Base-by-base conservation (phyloP, 2,888 invertebrate genomes). In the Pycnomerus fuliginosus region DNA sequence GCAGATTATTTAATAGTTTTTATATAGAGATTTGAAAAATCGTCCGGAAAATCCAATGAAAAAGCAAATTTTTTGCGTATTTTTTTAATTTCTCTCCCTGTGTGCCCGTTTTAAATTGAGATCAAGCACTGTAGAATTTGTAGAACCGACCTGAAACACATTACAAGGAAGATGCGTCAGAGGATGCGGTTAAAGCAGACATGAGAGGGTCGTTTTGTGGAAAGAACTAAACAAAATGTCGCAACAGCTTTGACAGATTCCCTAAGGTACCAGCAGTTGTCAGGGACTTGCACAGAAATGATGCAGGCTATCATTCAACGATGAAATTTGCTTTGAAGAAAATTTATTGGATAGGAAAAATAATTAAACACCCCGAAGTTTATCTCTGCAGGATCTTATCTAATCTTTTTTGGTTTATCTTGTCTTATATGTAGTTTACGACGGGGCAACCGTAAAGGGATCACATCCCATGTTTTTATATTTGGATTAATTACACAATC, bases 161-260 rank as follows among this genome's bases (percentile, higher is more conserved):
- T n/a, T n/a, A n/a, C n/a, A n/a, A n/a, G n/a, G n/a, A n/a, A n/a
- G n/a, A n/a, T n/a, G n/a, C n/a, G n/a, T n/a, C n/a, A n/a, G n/a
- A n/a, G n/a, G n/a, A n/a, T n/a, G n/a, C n/a, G n/a, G n/a, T n/a
- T n/a, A n/a, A n/a, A n/a, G n/a, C n/a, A 37, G 38, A 33, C 30
- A 25, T 39, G 34, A 38, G 44, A 42, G 40, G 47, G 47, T 47
- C 47, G 47, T 44, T 36, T 44, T 47, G 50, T 34, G 50, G 41
- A 25, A 11, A 35, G 27, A 46, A 46, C 41, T 28, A 29, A 30
- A 39, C 44, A 42, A 43, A 46, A 50, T 39, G 40, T 44, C 42
- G 44, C 35, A 36, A 38, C 38, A 38, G 29, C 16, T 27, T 25
- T 40, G 31, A 40, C 32, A 20, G 27, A 28, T 31, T 51, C 48